Base-by-base conservation (phyloP, 2,888 invertebrate genomes). In the Boloria euphrosyne region DNA sequence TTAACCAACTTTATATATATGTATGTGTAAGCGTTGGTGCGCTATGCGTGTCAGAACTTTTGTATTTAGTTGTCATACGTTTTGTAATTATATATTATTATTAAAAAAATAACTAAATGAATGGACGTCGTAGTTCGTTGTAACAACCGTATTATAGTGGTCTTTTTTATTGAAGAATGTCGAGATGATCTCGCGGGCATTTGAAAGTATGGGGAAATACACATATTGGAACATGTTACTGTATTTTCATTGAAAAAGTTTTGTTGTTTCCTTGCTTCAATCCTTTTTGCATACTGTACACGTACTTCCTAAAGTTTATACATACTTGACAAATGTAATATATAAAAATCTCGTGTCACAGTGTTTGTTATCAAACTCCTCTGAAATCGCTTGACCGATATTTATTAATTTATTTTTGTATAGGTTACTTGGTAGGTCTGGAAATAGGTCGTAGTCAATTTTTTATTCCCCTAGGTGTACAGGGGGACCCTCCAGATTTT, bases 31-130 rank as follows among this genome's bases (percentile, higher is more conserved):
- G 89, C 78, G 78, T 84, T 76, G 86, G 87, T 80, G 77, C 90
- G 91, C 91, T 84, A 82, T 90, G 91, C 89, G 87, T 83, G 82
- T 84, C 82, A 81, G 61, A 73, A 75, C 73, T 82, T 86, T 87
- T 90, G 85, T 90, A 89, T 90, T 91, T 91, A 91, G 90, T 91
- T 88, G 85, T 86, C 86, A 84, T 81, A 87, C 85, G 85, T 85
- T 86, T 88, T 90, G 91, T 91, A 91, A 90, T 91, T 90, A 90
- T 81, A 89, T 84, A 83, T 85, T 85, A 87, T 84, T 83, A 84
- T 83, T 81, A 82, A 79, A 81, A 84, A 78, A 77, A 79, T 73
- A 71, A 73, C 67, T 71, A 74, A 70, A 60, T 52, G 58, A 68
- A 62, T 62, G 65, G 78, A 82, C 82, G 86, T 86, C 83, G 81